These are phyloP conservation scores for Oophaga sylvatica DNA, from an alignment of 2,797 vertebrate genomes.

Conservation along the genomic window DNA sequence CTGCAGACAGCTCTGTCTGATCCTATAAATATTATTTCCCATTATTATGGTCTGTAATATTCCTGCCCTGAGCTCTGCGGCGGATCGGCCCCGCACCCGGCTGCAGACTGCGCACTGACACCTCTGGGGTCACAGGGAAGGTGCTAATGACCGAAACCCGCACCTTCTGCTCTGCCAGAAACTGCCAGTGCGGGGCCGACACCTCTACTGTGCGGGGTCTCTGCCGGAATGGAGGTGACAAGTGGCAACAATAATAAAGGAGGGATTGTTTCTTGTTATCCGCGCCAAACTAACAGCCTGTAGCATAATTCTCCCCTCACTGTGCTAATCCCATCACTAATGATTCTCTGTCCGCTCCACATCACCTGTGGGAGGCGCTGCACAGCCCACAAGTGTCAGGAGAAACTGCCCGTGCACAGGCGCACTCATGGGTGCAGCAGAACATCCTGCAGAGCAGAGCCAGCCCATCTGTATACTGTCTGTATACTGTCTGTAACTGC, in stretches of 20 bases:
- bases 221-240: background rate
- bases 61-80: too few species aligned
- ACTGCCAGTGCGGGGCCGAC: background rate
- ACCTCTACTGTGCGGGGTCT: background rate
- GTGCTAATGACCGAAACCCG: conserved; percentile 16
- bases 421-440: too few species aligned
- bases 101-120: too few species aligned
- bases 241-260: background rate
- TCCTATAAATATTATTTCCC: too few species aligned
- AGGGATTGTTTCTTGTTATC: background rate
- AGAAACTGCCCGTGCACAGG: conserved; percentile 24
- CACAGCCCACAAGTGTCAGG: conserved; percentile 50
- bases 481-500: background rate
- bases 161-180: background rate
- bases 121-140: too few species aligned
- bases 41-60: too few species aligned
- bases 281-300: background rate
- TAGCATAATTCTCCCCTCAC: conserved; percentile 28
- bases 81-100: too few species aligned
- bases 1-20: too few species aligned
- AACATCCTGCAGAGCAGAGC: background rate
- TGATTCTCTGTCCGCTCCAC: background rate
- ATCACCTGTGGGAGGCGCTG: background rate
- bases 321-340: too few species aligned
- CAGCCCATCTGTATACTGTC: background rate